phyloP scores from a whole-genome alignment of 2,113 vertebrate species.

The Scomber colias region DNA sequence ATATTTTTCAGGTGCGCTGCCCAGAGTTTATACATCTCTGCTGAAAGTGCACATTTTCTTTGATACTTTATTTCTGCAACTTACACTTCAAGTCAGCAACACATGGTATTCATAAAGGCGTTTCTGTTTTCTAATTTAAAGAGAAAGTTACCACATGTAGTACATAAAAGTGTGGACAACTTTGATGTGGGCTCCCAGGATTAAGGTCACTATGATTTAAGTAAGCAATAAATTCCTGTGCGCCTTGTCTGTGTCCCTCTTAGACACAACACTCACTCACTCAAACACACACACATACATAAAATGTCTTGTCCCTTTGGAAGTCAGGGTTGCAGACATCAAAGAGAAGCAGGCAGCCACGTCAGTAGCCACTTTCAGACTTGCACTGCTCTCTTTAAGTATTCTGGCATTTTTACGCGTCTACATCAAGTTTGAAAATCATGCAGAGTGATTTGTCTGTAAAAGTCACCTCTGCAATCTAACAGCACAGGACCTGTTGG shows the following conservation, averaged over 20 bases:
- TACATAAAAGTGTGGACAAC: slow-evolving; percentile 17
- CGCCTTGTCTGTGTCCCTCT: slow-evolving; percentile 37
- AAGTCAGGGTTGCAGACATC: slow-evolving; percentile 59
- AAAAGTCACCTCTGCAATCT: too few relatives aligned
- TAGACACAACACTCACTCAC: slow-evolving; percentile 11
- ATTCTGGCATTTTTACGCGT: neutral
- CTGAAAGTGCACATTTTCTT: slow-evolving; percentile 3
- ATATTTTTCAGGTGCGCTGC: neutral
- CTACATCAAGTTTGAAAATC: neutral
- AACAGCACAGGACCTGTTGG: too few relatives aligned
- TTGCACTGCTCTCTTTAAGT: slow-evolving; percentile 14
- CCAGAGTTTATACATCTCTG: neutral
- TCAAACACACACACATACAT: neutral
- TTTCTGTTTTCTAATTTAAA: slow-evolving; percentile 27
- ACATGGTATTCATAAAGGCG: slow-evolving; percentile 13
- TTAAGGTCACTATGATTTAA: slow-evolving; percentile 51
- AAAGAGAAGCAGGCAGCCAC: slow-evolving; percentile 45
- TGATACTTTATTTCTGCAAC: neutral
- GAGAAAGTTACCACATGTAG: slow-evolving; percentile 17
- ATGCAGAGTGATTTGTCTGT: too few relatives aligned
- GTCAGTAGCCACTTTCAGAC: slow-evolving; percentile 33
- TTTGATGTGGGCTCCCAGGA: slow-evolving; percentile 56
- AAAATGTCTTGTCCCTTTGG: slow-evolving; percentile 35
- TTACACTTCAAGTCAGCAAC: neutral
- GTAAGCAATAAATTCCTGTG: slow-evolving; percentile 57